A percentile compares a stretch with the other conserved stretches of the same genome.
These are phyloP conservation scores for Latrodectus geometricus DNA, from an alignment of 1,140 invertebrate genomes.

Conservation along the genomic window DNA sequence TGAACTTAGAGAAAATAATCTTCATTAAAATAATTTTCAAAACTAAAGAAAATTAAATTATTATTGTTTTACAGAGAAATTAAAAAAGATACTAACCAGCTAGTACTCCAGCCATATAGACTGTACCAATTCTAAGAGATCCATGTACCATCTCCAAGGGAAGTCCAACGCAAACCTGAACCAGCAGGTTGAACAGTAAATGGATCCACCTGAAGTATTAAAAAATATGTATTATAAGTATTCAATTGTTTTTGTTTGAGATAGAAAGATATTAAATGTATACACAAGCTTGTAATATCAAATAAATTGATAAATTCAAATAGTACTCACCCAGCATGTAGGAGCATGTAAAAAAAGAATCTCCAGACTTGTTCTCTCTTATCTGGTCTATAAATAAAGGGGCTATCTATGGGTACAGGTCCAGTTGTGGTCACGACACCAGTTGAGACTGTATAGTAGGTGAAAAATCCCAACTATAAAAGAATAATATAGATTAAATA, in stretches of 20 bases:
- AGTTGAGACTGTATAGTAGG: conserved; percentile 69
- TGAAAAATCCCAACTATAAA: conserved; percentile 69
- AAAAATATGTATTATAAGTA: conserved; percentile 1
- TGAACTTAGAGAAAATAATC: neutral
- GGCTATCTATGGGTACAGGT: conserved; percentile 78
- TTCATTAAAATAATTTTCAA: neutral
- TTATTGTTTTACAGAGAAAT: too few species aligned
- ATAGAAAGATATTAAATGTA: neutral
- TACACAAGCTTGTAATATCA: neutral
- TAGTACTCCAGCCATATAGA: conserved; percentile 82
- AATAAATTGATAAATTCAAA: neutral
- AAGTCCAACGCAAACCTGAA: conserved; percentile 92
- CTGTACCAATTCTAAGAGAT: conserved; percentile 84
- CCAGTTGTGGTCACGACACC: conserved; percentile 66
- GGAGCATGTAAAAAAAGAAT: conserved; percentile 95
- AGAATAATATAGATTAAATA: neutral
- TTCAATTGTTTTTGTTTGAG: too few species aligned
- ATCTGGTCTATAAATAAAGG: conserved; percentile 91
- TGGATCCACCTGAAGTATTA: conserved; percentile 71
- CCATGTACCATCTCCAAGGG: conserved; percentile 96
- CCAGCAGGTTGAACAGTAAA: conserved; percentile 88
- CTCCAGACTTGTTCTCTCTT: conserved; percentile 90
- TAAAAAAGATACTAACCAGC: conserved; percentile 71
- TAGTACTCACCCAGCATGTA: conserved; percentile 86
- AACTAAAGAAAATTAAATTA: neutral